Percentiles rank a stretch among this genome's conserved stretches.
Conservation (phyloP, 2,797 vertebrate species). For the Pygocentrus nattereri region DNA sequence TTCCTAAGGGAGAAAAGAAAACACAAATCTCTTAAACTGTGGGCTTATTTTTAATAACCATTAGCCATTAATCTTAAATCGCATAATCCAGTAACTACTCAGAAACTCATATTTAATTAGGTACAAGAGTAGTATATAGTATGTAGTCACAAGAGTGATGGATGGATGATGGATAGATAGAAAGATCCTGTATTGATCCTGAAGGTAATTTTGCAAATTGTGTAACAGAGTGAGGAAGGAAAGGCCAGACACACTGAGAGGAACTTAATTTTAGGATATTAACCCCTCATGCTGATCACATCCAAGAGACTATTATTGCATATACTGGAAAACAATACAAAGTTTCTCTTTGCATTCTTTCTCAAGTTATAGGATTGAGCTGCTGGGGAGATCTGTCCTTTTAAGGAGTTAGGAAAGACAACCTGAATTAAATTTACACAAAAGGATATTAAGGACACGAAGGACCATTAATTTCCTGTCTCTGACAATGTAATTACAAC, state of each 20-base stretch:
- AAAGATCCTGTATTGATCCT: too few relatives aligned
- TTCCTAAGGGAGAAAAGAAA: constrained; percentile 48
- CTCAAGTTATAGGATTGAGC: background rate
- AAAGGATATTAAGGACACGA: too few relatives aligned
- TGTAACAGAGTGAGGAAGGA: too few relatives aligned
- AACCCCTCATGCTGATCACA: background rate
- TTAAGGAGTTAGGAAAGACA: too few relatives aligned
- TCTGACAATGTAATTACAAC: too few relatives aligned
- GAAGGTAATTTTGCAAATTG: too few relatives aligned
- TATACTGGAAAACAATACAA: background rate
- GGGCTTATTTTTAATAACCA: background rate
- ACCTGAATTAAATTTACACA: too few relatives aligned
- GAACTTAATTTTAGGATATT: background rate
- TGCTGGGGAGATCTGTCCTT: too few relatives aligned
- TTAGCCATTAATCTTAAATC: too few relatives aligned
- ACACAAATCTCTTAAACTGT: background rate
- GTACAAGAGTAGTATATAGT: background rate
- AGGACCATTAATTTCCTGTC: too few relatives aligned
- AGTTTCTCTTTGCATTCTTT: background rate
- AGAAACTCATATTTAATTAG: background rate
- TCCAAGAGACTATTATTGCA: background rate
- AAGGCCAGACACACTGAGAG: background rate
- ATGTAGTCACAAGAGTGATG: too few relatives aligned
- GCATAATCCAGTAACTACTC: background rate
- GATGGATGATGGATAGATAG: too few relatives aligned